Evolutionary conservation across 2,797 vertebrate species (phyloP).

Genomic region (Cygnus olor): DNA sequence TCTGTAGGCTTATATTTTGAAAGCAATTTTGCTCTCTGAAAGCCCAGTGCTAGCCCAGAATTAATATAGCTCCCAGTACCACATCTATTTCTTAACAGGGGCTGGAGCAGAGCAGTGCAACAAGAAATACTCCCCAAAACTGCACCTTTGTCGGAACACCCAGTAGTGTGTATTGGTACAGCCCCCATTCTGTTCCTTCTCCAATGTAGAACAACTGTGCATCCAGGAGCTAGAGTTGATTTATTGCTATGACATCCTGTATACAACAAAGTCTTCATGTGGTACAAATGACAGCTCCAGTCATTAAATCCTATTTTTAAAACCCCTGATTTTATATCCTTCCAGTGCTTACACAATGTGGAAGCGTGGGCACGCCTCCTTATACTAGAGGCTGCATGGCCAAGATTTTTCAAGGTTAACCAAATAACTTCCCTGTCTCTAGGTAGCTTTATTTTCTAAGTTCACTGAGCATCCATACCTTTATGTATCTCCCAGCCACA

Average conservation of each 20-base stretch:
- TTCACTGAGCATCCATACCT: neutral
- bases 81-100: neutral
- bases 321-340: neutral
- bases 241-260: neutral
- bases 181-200: neutral
- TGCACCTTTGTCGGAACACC: neutral
- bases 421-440: neutral
- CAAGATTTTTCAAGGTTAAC: neutral
- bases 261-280: neutral
- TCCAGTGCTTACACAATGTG: neutral
- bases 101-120: neutral
- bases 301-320: neutral
- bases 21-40: neutral
- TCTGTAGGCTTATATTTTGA: neutral
- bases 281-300: neutral
- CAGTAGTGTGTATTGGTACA: accelerated
- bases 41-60: neutral
- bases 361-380: neutral
- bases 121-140: neutral
- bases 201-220: neutral
- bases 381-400: neutral
- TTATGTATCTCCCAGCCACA: neutral
- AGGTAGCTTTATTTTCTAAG: neutral
- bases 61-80: neutral
- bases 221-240: neutral